phyloP scores from a whole-genome alignment of 2,888 invertebrate species.

The Nebria brevicollis region DNA sequence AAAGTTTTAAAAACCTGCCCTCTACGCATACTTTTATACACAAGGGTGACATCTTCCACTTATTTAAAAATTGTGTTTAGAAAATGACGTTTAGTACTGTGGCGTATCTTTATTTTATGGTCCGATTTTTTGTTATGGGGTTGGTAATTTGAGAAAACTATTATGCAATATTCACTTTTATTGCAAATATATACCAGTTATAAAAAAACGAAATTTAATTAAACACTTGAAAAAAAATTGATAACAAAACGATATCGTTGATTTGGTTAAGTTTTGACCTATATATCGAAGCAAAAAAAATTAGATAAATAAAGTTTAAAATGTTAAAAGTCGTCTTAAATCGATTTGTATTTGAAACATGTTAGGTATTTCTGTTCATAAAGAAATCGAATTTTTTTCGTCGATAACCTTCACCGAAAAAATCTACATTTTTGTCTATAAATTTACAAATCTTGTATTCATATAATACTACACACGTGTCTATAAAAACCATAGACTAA shows the following conservation, averaged over 20 bases:
- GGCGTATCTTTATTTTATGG: no score
- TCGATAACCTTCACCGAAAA: not conserved
- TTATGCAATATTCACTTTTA: not conserved
- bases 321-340: not conserved
- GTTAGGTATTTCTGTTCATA: not conserved
- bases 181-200: not conserved
- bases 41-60: no score
- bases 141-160: not conserved
- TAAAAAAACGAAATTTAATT: not conserved
- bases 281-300: not conserved
- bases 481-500: not conserved
- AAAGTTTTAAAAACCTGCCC: not conserved
- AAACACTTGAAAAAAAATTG: not conserved
- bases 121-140: no score
- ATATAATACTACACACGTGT: not conserved
- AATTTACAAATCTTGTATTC: not conserved
- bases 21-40: no score
- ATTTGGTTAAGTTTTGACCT: not conserved
- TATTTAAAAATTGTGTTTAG: no score
- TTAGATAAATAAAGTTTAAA: not conserved
- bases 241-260: not conserved
- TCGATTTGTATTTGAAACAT: not conserved
- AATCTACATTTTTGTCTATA: not conserved
- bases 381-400: not conserved
- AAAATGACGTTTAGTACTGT: no score